phyloP scores from a whole-genome alignment of 2,888 invertebrate genomes.

The Chrysina gloriosa region DNA sequence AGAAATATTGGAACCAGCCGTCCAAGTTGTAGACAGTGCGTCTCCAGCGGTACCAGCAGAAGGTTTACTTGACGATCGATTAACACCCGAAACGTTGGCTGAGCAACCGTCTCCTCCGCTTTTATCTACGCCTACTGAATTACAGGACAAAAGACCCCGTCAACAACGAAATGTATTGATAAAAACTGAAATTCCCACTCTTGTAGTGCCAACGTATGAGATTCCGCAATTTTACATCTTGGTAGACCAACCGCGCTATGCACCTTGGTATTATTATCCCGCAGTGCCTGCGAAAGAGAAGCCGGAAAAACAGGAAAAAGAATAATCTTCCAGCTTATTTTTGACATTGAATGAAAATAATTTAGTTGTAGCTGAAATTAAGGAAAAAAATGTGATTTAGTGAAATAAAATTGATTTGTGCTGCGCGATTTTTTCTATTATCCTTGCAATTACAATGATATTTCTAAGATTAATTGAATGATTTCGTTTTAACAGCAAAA shows the following conservation, averaged over 20 bases:
- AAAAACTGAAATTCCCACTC: constrained; percentile 11
- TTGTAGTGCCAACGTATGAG: constrained; percentile 23
- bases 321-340: background rate
- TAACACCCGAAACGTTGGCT: background rate
- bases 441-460: too few relatives aligned
- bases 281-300: constrained; percentile 15
- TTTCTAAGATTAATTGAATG: too few relatives aligned
- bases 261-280: constrained; percentile 25
- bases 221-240: constrained; percentile 26
- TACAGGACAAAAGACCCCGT: constrained; percentile 2
- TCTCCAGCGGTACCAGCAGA: background rate
- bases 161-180: constrained; percentile 12
- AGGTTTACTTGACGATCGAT: too few relatives aligned
- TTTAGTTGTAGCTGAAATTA: constrained; percentile 22
- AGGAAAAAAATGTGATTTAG: constrained; percentile 9
- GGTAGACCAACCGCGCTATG: constrained; percentile 21
- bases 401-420: constrained; percentile 2
- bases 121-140: background rate
- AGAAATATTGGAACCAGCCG: background rate
- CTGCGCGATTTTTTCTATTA: background rate
- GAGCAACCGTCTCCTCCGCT: background rate
- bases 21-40: background rate
- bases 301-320: background rate
- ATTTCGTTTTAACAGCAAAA: too few relatives aligned
- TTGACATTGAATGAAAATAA: background rate